Evolutionary conservation across 2,113 vertebrate species (phyloP), one percentile per base, ranked within the genome.

Genomic region (Stictonetta naevosa): DNA sequence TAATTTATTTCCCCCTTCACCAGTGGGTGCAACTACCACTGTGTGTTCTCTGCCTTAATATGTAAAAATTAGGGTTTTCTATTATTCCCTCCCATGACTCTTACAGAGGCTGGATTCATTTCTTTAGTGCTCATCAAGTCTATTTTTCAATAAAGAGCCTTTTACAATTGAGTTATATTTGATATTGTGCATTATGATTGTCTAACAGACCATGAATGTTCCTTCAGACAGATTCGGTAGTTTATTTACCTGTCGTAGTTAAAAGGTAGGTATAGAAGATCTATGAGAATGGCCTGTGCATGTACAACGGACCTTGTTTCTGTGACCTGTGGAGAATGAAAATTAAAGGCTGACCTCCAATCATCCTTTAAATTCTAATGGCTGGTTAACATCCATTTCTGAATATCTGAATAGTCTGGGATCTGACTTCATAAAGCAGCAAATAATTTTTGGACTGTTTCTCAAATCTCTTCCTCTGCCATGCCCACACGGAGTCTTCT

Each of bases 161-260:
- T 85, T 83, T 69, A 46, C 36, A 85, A 75, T 15, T 93, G 86
- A 91, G 81, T 91, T 82, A 48, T 80, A 73, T 83, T 89, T 94
- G 71, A 92, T 95, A 91, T 94, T 95, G 95, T 96, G 58, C 74
- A 96, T 97, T 97, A 94, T 97, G 44, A 56, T 94, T 97, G 93
- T 77, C 78, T 92, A 95, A 92, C 78, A 85, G 95, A 96, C 93
- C 95, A 69, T 97, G 95, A 97, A 94, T 29, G 84, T 85, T 89
- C 78, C 44, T 85, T 63, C 23, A 87, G 77, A 21, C 20, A 79
- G 46, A 91, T 64, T 72, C 44, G 33, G 48, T 56, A 38, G 28
- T 72, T 93, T 89, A 87, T 93, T 95, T 75, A 95, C 66, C 96
- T 97, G 96, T 46, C 94, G 85, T 62, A 66, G 42, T 69, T 83